A percentile compares a stretch with the other conserved stretches of the same genome.
Conservation (phyloP, 2,797 vertebrate species). For the Hemitrygon akajei region DNA sequence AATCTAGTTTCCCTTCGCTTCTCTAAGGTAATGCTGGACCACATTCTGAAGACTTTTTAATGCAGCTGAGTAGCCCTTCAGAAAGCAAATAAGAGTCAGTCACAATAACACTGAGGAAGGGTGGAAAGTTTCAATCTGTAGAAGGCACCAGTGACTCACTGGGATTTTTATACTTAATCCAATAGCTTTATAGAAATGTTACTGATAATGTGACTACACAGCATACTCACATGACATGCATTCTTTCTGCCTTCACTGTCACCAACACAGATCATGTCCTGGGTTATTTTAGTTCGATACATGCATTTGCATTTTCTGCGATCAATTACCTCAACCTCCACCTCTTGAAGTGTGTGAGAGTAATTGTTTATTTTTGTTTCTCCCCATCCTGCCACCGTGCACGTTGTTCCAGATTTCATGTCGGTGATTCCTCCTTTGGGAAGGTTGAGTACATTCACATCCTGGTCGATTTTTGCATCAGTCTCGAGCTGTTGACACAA, state of each 20-base stretch:
- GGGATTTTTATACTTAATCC: neutral
- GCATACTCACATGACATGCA: neutral
- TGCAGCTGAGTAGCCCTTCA: neutral
- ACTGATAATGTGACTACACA: too few relatives aligned
- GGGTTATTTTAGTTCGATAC: neutral
- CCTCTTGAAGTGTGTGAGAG: slow-evolving; percentile 31
- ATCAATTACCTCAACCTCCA: neutral
- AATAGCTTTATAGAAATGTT: neutral
- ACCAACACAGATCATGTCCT: slow-evolving; percentile 36
- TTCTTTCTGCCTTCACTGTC: neutral
- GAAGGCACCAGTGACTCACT: neutral
- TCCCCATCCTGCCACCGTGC: slow-evolving; percentile 37
- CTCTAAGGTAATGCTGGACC: neutral
- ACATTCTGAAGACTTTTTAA: neutral
- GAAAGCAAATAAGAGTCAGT: neutral
- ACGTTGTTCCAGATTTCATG: neutral
- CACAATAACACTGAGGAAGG: neutral
- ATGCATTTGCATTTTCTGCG: neutral
- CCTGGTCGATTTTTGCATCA: neutral
- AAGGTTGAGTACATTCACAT: slow-evolving; percentile 3
- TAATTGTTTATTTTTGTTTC: neutral
- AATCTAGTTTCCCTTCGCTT: too few relatives aligned
- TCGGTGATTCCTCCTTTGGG: neutral
- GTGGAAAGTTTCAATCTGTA: neutral
- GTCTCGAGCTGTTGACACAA: slow-evolving; percentile 9